Conservation (phyloP, 2,113 vertebrate genomes). For the Varanus komodoensis region DNA sequence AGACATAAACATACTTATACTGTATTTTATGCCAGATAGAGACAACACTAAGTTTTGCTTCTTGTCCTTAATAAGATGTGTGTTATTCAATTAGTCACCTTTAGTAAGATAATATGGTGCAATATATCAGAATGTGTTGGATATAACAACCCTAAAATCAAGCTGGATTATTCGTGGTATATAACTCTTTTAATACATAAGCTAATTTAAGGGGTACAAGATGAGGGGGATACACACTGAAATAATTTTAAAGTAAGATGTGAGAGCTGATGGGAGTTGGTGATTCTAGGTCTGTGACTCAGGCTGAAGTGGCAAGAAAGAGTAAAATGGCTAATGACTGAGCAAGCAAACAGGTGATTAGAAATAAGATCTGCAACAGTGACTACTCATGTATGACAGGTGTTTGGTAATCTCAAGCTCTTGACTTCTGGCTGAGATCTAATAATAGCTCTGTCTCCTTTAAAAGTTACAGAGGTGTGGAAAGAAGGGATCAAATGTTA, state of each 20-base stretch:
- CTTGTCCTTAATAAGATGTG: background rate
- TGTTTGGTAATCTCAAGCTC: slow-evolving; percentile 14
- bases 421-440: slow-evolving; percentile 17
- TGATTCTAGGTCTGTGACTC: background rate
- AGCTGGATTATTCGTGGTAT: background rate
- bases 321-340: slow-evolving; percentile 4
- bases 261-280: background rate
- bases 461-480: slow-evolving; percentile 13
- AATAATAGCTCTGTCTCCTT: slow-evolving; percentile 27
- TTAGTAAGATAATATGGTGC: background rate
- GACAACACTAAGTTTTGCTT: background rate
- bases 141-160: background rate
- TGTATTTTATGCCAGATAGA: background rate
- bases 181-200: background rate
- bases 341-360: background rate
- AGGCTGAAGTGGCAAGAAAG: slow-evolving; percentile 11
- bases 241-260: background rate
- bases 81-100: background rate
- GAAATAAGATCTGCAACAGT: slow-evolving; percentile 10
- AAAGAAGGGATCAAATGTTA: slow-evolving; percentile 1
- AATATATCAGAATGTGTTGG: background rate
- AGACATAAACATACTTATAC: too few relatives aligned
- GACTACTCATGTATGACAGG: slow-evolving; percentile 14
- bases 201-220: background rate
- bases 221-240: background rate